Evolutionary conservation across 1,140 invertebrate genomes (phyloP).

Genomic region (Adelges cooleyi): DNA sequence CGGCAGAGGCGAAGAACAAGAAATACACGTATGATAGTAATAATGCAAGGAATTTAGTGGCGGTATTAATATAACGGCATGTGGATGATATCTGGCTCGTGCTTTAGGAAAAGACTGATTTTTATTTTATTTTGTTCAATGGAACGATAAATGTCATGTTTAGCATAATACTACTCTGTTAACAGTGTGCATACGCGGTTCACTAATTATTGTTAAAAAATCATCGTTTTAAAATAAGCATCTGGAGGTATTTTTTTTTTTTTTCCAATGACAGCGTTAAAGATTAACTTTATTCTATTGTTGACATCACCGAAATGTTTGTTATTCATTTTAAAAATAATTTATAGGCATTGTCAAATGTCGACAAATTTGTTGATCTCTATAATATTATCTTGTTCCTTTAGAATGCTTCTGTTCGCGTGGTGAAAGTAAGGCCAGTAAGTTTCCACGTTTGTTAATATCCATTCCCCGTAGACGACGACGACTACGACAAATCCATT

Average conservation of each 20-base stretch:
- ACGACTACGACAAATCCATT: too few species aligned
- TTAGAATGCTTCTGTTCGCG: background rate
- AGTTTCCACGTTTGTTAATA: constrained; percentile 22
- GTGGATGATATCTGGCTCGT: constrained; percentile 15
- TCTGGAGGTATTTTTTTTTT: too few species aligned
- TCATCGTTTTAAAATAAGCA: too few species aligned
- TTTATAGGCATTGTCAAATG: constrained; percentile 11
- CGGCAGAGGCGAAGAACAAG: constrained; percentile 41
- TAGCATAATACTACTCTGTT: too few species aligned
- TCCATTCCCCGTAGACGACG: background rate
- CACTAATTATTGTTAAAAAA: too few species aligned
- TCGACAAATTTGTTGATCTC: constrained; percentile 17
- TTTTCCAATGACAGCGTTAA: too few species aligned
- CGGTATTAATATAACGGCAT: constrained; percentile 11
- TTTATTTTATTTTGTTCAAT: background rate
- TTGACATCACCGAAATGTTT: constrained; percentile 1
- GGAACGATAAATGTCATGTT: too few species aligned
- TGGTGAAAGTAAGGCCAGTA: constrained; percentile 5
- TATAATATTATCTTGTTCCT: constrained; percentile 25
- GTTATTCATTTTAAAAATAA: constrained; percentile 8
- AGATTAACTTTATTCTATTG: background rate
- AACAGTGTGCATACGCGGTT: too few species aligned
- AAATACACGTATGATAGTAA: constrained; percentile 38
- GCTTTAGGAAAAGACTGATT: constrained; percentile 27
- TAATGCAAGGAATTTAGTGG: background rate